Evolutionary conservation across 2,113 vertebrate genomes (phyloP), one percentile per base, ranked within the genome.

Genomic region (Hippocampus comes): DNA sequence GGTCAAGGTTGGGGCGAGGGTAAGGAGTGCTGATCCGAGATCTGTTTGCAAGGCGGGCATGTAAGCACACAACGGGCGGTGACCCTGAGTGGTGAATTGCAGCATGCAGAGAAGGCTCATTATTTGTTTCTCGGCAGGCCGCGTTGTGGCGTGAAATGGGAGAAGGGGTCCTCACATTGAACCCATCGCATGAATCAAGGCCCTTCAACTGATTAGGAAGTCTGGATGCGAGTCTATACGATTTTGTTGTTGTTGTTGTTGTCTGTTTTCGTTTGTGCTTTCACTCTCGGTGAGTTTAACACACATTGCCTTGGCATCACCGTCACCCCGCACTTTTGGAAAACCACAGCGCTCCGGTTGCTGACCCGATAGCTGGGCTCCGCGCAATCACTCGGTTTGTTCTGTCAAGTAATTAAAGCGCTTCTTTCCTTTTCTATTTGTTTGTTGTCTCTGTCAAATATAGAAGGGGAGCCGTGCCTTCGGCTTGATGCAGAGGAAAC

Each of bases 401-500:
- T 91, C 80, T 88, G 92, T 86, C 85, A 89, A 89, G 83, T 88
- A 89, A 90, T 92, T 91, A 89, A 83, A 84, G n/a, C 73, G 63
- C 70, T 79, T 87, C 78, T 81, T 85, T 89, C 81, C 69, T 69
- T 82, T 83, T 81, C 72, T 80, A 71, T 86, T 82, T 74, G 77
- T 75, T 76, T 78, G 76, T 61, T 74, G 70, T 80, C 77, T 80
- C 78, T 86, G 88, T 78, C 82, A 84, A 89, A 79, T 70, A 72
- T 55, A 34, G 67, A 84, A 74, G 75, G 82, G 82, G 84, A 84
- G 85, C 71, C 78, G 82, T 84, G 82, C 86, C 86, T 90, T 88
- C 75, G 79, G 80, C 76, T 82, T 85, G 78, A 85, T 86, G 84
- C 79, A 82, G 74, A 60, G n/a, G 76, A 84, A 82, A 78, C 80